Conservation (phyloP, 1,140 invertebrate species). For the Phymorhynchus buccinoides region DNA sequence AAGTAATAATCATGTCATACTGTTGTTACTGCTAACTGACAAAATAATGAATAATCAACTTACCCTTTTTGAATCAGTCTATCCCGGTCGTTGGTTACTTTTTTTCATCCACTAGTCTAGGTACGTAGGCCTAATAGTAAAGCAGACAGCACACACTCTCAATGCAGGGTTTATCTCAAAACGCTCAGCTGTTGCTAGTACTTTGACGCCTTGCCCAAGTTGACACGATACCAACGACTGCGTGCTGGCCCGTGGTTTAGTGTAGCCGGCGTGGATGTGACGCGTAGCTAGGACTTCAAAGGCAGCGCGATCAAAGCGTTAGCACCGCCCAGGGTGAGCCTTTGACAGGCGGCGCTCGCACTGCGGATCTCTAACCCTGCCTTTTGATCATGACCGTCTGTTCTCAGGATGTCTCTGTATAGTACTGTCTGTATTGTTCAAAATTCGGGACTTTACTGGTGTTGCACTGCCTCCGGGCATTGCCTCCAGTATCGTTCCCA, state of each 20-base stretch:
- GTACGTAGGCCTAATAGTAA: no score
- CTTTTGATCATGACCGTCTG: neutral
- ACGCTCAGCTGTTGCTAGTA: slow-evolving; percentile 41
- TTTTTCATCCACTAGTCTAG: neutral
- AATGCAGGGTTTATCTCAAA: no score
- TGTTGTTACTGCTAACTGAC: neutral
- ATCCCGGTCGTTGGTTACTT: neutral
- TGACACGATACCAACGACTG: slow-evolving; percentile 24
- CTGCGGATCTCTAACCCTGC: neutral
- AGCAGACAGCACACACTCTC: no score
- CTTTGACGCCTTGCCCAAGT: slow-evolving; percentile 26
- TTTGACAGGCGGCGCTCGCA: slow-evolving; percentile 8
- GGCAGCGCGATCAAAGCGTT: slow-evolving; percentile 29
- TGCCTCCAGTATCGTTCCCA: no score
- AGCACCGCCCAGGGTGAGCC: slow-evolving; percentile 29
- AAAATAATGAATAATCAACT: neutral
- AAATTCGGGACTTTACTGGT: no score
- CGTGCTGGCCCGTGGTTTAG: no score
- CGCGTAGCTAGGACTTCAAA: slow-evolving; percentile 30
- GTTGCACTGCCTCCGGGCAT: no score
- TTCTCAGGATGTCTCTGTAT: no score
- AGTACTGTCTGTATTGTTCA: no score
- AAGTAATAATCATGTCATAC: no score
- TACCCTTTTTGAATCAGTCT: neutral
- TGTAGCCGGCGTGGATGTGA: slow-evolving; percentile 31